A percentile compares a stretch with the other conserved stretches of the same genome.
Conservation (phyloP, 1,140 invertebrate species). For the Drosophila nannoptera region DNA sequence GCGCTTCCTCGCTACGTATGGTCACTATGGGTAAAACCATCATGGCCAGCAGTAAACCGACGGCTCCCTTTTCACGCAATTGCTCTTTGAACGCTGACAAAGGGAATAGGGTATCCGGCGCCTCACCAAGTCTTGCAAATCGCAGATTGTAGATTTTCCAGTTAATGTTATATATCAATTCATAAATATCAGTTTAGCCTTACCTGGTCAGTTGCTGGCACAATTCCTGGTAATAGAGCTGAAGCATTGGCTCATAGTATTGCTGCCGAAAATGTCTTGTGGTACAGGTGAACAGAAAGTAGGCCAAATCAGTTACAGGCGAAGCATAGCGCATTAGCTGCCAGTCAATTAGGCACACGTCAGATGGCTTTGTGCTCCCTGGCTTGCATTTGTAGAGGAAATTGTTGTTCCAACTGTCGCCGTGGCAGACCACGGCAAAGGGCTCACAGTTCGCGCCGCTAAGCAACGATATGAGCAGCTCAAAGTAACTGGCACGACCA, state of each 20-base stretch:
- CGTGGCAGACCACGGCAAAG: slow-evolving; percentile 80
- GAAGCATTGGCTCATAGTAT: slow-evolving; percentile 80
- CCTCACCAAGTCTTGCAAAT: slow-evolving; percentile 69
- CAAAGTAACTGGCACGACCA: slow-evolving; percentile 40
- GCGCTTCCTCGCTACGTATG: slow-evolving; percentile 35
- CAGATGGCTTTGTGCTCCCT: slow-evolving; percentile 36
- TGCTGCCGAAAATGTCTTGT: slow-evolving; percentile 79
- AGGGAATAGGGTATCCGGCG: slow-evolving; percentile 80
- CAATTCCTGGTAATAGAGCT: slow-evolving; percentile 82
- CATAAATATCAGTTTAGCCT: not conserved
- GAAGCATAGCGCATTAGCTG: slow-evolving; percentile 81
- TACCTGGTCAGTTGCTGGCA: slow-evolving; percentile 63
- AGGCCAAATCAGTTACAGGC: slow-evolving; percentile 82
- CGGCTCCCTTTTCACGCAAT: slow-evolving; percentile 67
- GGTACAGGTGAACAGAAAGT: slow-evolving; percentile 82
- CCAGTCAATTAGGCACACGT: slow-evolving; percentile 81
- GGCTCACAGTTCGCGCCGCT: slow-evolving; percentile 66
- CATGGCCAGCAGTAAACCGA: slow-evolving; percentile 72
- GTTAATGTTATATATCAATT: slow-evolving; percentile 32
- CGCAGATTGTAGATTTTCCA: not conserved
- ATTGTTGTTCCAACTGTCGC: slow-evolving; percentile 82
- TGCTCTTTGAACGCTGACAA: slow-evolving; percentile 76
- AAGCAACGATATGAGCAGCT: slow-evolving; percentile 39
- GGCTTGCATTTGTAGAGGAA: slow-evolving; percentile 79
- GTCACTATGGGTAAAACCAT: slow-evolving; percentile 75